Evolutionary conservation across 2,113 vertebrate species (phyloP), one percentile per base, ranked within the genome.

Genomic region (Antechinus flavipes): DNA sequence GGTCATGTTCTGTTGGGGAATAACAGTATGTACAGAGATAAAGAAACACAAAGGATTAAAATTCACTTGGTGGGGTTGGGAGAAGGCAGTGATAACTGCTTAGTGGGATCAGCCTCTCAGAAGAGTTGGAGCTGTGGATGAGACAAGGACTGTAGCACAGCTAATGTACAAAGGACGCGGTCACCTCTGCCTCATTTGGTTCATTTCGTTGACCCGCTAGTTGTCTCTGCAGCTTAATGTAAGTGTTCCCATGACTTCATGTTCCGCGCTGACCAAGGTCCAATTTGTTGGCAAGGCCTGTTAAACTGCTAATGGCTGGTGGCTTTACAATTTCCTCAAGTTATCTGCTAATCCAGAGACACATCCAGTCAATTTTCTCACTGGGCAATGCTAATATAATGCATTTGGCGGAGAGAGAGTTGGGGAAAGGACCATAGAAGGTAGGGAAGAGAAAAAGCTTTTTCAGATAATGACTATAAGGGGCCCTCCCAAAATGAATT

Each of bases 301-400:
- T 96, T 96, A 97, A 95, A 96, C 96, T 97, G 93, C 91, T 97
- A 97, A 95, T 97, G 94, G 97, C 93, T 95, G 50, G 92, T 95
- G 93, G 94, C 54, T n/a, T 97, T n/a, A 93, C 50, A 26, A 90
- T 96, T 76, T 93, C 97, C 97, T 95, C 93, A 95, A 96, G 94
- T 95, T 97, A 97, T 97, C 97, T 94, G 92, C 95, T 98, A 96
- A 97, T 30, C 95, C 96, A 97, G 91, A 95, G 94, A 97, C 97
- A 95, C 94, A 95, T 95, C 96, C 97, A 97, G 95, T 98, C 98
- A 97, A 97, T 98, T 98, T 61, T 76, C 53, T 55, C 91, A 92
- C 35, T 95, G 92, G 94, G 95, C 94, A 97, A 96, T 97, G 96
- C 95, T 97, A 92, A 94, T 94, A 93, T 42, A 97, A 93, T 98